Evolutionary conservation across 2,113 vertebrate genomes (phyloP).

Genomic region (rat (Rattus norvegicus)): GRCr8 NC_086022.1:29044501-29045000

Average conservation of each 20-base stretch:
- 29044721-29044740: slow-evolving; percentile 9
- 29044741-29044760: slow-evolving; percentile 41
- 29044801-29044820: slow-evolving; percentile 26
- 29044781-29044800: not conserved
- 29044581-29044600: not conserved
- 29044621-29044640: not conserved
- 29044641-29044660: slow-evolving; percentile 51
- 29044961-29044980: slow-evolving; percentile 29
- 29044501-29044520: not conserved
- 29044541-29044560: not conserved
- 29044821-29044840: not conserved
- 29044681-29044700: slow-evolving; percentile 35
- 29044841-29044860: slow-evolving; percentile 32
- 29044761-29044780: slow-evolving; percentile 4
- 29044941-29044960: slow-evolving; percentile 55
- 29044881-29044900: slow-evolving; percentile 43
- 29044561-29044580: slow-evolving; percentile 23
- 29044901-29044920: slow-evolving; percentile 56
- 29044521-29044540: not conserved
- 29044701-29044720: slow-evolving; percentile 19
- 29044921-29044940: slow-evolving; percentile 56
- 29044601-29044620: slow-evolving; percentile 20
- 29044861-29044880: slow-evolving; percentile 51
- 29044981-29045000: not conserved
- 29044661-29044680: not conserved